Base-by-base conservation (phyloP, 2,888 invertebrate genomes). In the Trachelus stipa region DNA sequence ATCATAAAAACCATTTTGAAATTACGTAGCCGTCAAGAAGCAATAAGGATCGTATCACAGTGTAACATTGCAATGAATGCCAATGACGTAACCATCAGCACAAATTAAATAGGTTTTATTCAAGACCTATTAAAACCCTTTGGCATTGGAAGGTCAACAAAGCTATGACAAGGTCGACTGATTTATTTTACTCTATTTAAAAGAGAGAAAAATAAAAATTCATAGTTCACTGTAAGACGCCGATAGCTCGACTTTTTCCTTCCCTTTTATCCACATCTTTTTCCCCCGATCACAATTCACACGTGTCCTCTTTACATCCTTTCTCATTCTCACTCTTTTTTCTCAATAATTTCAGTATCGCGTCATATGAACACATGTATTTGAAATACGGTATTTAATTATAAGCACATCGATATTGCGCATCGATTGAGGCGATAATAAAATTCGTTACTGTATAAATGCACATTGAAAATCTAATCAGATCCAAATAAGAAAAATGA, bases 111-210 rank as follows among this genome's bases (percentile, higher is more conserved):
- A 74, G 77, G 31, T 77, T 77, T 77, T 75, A 77, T 77, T 77
- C 77, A 77, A 71, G 77, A 71, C 77, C 77, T 69, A 77, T 77
- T 77, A 77, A 74, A 74, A 56, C 75, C 40, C 34, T 69, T 77
- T 69, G 69, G 77, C 23, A 9, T 75, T 77, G 71, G 75, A 77
- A 77, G 77, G 77, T 77, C 77, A 75, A 77, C 77, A 77, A 77
- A 77, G 56, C 56, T 23, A 2, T 56, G 9, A 9, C 56, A 56
- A 56, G 56, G 23, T 9, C 56, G 56, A 15, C 40, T 40, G 40
- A 40, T 40, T 6, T 6, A 6, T 40, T n/a, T n/a, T n/a, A n/a
- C 40, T 40, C 40, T 40, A 15, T 15, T 56, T 56, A 23, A 23
- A 56, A 56, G 9, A 9, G 1, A 23, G 4, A 12, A 23, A 56